Evolutionary conservation across 2,888 invertebrate genomes (phyloP).

Genomic region (Ceramica pisi): DNA sequence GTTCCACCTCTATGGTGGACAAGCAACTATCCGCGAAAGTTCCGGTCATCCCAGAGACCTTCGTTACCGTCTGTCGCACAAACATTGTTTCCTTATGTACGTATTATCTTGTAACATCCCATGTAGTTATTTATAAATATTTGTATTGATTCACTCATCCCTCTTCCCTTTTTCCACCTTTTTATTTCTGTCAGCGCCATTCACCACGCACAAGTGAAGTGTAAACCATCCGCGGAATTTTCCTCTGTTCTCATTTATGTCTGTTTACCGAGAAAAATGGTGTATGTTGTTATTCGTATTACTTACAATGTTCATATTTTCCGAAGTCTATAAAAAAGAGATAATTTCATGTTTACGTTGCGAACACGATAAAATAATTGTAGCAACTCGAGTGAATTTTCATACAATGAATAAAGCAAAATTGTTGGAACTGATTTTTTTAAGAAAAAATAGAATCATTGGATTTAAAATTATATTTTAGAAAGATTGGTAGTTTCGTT

Average conservation of each 20-base stretch:
- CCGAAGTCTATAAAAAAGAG: constrained; percentile 1
- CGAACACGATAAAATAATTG: constrained; percentile 29
- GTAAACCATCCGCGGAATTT: constrained; percentile 51
- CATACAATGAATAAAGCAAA: constrained; percentile 16
- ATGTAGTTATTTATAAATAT: constrained; percentile 37
- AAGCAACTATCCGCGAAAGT: constrained; percentile 9
- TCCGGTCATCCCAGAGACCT: constrained; percentile 44
- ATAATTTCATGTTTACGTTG: constrained; percentile 14
- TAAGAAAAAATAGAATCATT: constrained; percentile 13
- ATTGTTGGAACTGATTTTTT: constrained; percentile 19
- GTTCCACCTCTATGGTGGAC: constrained; percentile 2
- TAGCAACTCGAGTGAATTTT: constrained; percentile 21
- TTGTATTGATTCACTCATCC: constrained; percentile 40
- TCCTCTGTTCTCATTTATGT: constrained; percentile 28
- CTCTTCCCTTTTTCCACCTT: constrained; percentile 29
- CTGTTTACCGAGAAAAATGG: constrained; percentile 13
- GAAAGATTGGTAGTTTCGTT: constrained; percentile 13
- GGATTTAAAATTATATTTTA: constrained; percentile 15
- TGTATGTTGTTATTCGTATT: constrained; percentile 24
- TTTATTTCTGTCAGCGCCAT: constrained; percentile 52
- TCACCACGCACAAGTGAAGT: constrained; percentile 47
- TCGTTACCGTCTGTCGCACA: constrained; percentile 30
- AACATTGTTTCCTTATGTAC: constrained; percentile 22
- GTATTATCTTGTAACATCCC: constrained; percentile 13
- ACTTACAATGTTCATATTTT: constrained; percentile 34